Percentiles rank a stretch among this genome's conserved stretches.
Conservation (phyloP, 2,888 invertebrate species). For the Neoaliturus tenellus region DNA sequence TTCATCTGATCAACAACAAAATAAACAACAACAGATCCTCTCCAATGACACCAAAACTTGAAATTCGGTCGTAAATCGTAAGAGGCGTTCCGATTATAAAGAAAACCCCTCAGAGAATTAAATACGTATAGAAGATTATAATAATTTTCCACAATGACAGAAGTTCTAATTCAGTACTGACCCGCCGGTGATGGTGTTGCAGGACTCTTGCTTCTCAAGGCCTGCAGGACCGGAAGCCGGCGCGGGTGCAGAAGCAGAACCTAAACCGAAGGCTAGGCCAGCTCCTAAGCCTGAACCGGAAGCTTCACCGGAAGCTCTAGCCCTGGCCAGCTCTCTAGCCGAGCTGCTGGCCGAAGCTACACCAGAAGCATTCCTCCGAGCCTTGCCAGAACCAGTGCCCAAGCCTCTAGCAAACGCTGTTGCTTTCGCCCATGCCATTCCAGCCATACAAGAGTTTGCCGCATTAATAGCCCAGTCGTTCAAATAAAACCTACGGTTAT, state of each 20-base stretch:
- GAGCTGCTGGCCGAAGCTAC: neutral
- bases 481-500: too few relatives aligned
- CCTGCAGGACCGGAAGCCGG: constrained; percentile 1
- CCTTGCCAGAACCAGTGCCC: constrained; percentile 11
- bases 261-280: neutral
- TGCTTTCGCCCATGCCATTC: constrained; percentile 5
- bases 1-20: too few relatives aligned
- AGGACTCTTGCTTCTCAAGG: constrained; percentile 17
- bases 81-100: too few relatives aligned
- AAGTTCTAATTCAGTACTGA: neutral
- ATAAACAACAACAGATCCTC: too few relatives aligned
- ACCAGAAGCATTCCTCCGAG: neutral
- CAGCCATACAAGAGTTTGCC: neutral
- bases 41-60: too few relatives aligned
- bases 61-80: too few relatives aligned
- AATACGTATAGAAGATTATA: too few relatives aligned
- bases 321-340: neutral
- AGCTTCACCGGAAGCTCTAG: neutral
- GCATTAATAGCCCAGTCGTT: neutral
- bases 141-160: too few relatives aligned
- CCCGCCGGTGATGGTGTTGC: neutral
- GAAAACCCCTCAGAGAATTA: too few relatives aligned
- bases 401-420: constrained; percentile 6
- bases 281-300: neutral
- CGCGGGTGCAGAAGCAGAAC: neutral